Evolutionary conservation across 2,113 vertebrate genomes (phyloP), one percentile per base, ranked within the genome.

Genomic region (Ardeotis arabs): DNA sequence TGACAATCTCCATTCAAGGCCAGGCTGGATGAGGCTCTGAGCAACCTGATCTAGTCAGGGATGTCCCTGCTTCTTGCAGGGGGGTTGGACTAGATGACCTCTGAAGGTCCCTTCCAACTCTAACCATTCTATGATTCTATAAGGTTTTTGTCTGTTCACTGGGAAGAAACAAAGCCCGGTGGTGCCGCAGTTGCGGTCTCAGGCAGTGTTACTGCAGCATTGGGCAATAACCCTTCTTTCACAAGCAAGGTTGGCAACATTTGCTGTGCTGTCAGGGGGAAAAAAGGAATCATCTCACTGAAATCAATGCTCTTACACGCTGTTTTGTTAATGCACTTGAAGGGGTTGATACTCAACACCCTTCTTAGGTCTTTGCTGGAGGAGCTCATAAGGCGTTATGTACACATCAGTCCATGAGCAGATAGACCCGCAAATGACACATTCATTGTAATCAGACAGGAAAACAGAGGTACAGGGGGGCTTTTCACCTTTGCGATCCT

Each of bases 311-410:
- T 62, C 7, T 37, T 50, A 18, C 0, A 0, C 50, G 59, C 67
- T 18, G 3, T 4, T 69, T 56, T 35, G 18, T 47, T 31, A 15
- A 33, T 0, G 1, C 8, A 3, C 4, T 4, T 18, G 23, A 53
- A 14, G 0, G 1, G 7, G 55, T 35, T 14, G 19, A 13, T 10
- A 13, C n/a, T 22, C 45, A 89, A 68, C 19, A 62, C 3, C 27
- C 8, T 27, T 7, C 25, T 37, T 8, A 0, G 3, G 19, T 12
- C 59, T 81, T 50, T 47, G 33, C 58, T 35, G 5, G 12, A 56
- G 17, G 22, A 47, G 19, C 23, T 80, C 12, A 12, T 22, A 39
- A 58, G 27, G 31, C 15, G 13, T 28, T 16, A 49, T 8, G 23
- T 17, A 9, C 14, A 1, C 7, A 0, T 13, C 21, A 27, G 23